These are phyloP conservation scores for Bos taurus DNA, from an alignment of 2,113 vertebrate genomes.

Conservation along the genomic window DNA sequence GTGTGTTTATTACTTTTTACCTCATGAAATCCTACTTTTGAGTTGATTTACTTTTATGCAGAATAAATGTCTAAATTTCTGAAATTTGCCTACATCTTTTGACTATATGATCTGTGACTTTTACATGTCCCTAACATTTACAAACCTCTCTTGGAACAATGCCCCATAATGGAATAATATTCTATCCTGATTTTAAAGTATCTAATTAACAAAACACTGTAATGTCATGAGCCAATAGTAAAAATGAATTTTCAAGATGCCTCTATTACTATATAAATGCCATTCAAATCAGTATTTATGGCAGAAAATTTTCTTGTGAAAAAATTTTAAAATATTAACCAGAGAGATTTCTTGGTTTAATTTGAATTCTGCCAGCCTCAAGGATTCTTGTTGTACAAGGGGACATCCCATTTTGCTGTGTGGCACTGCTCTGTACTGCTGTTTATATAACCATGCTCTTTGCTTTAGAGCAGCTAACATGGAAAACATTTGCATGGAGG, in stretches of 20 bases:
- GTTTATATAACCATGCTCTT: neutral
- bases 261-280: neutral
- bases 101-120: neutral
- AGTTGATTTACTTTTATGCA: neutral
- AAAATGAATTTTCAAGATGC: neutral
- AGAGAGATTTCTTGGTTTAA: neutral
- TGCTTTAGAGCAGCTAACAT: neutral
- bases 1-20: neutral
- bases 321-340: neutral
- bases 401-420: neutral
- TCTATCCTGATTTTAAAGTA: neutral
- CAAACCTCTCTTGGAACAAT: neutral
- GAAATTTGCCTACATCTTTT: neutral
- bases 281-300: neutral
- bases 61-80: neutral
- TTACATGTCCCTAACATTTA: neutral
- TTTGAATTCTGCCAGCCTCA: neutral
- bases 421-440: neutral
- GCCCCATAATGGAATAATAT: neutral
- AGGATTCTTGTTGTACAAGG: neutral
- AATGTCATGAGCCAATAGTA: neutral
- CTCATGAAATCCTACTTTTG: neutral
- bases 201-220: neutral
- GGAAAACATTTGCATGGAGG: constrained; percentile 14
- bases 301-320: neutral